Evolutionary conservation across 2,113 vertebrate genomes (phyloP).

Genomic region (Passer montanus): DNA sequence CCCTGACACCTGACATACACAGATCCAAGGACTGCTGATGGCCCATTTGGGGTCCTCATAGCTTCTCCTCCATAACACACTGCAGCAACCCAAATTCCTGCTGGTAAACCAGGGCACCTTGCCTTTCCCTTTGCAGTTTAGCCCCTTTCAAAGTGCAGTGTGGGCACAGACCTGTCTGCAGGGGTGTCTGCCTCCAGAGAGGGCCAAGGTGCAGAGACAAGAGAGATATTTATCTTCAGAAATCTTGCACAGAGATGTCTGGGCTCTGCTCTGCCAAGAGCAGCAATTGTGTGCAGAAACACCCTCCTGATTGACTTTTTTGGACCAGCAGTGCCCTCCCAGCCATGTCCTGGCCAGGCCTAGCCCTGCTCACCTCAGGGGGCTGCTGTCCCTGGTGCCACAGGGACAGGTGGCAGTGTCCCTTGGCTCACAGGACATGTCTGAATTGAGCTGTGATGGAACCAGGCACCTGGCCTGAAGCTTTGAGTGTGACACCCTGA

Average conservation of each 20-base stretch:
- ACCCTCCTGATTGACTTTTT: not conserved
- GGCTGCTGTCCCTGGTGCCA: not conserved
- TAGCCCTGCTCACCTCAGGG: not conserved
- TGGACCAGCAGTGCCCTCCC: conserved; percentile 1
- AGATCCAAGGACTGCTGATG: not conserved
- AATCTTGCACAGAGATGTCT: not conserved
- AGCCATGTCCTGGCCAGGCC: not conserved
- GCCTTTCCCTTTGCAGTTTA: not conserved
- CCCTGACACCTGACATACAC: not conserved
- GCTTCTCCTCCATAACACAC: not conserved
- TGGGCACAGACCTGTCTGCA: not conserved
- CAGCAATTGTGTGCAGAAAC: not conserved
- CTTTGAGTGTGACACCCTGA: not conserved
- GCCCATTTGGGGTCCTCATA: not conserved
- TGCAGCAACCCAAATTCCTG: not conserved
- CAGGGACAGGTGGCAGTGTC: not conserved
- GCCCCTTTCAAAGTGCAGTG: not conserved
- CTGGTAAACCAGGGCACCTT: not conserved
- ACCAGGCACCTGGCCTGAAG: not conserved
- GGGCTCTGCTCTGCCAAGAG: not conserved
- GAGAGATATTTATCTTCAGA: not conserved
- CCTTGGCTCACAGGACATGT: not conserved
- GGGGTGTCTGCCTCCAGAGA: not conserved
- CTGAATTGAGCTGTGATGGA: not conserved
- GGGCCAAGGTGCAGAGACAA: not conserved